These are phyloP conservation scores for Odontamblyopus lacepedii DNA, from an alignment of 2,797 vertebrate genomes.

Conservation along the genomic window DNA sequence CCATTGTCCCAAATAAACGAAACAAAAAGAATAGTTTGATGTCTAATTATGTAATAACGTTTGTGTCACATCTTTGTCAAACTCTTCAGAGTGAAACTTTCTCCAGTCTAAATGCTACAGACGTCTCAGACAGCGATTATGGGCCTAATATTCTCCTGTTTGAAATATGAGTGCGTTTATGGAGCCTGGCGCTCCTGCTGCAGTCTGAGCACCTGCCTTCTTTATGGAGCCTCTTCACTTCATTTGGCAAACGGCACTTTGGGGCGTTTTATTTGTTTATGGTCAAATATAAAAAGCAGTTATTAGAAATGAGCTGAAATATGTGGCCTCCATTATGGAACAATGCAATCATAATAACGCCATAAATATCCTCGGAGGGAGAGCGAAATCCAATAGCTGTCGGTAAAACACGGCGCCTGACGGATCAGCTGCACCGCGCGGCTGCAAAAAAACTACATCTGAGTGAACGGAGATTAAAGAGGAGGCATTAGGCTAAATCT, in stretches of 20 bases:
- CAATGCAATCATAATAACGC: constrained; percentile 44
- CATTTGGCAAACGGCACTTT: constrained; percentile 57
- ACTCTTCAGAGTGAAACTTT: not conserved
- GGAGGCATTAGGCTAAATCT: too few species aligned
- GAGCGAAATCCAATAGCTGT: constrained; percentile 60
- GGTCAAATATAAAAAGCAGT: constrained; percentile 46
- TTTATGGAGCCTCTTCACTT: constrained; percentile 52
- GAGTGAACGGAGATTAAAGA: too few species aligned
- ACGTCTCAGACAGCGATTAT: not conserved
- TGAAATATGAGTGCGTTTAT: constrained; percentile 47
- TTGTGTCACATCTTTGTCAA: not conserved
- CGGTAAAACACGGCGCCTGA: constrained; percentile 60
- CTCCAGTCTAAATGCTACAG: not conserved
- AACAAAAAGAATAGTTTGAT: too few species aligned
- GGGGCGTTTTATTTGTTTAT: constrained; percentile 59
- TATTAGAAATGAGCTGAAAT: constrained; percentile 46
- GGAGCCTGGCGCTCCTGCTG: constrained; percentile 36
- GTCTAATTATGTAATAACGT: not conserved
- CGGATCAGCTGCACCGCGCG: constrained; percentile 55
- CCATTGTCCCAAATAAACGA: too few species aligned
- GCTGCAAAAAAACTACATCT: not conserved
- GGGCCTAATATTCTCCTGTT: constrained; percentile 13
- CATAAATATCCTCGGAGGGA: constrained; percentile 40
- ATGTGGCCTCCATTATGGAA: constrained; percentile 30
- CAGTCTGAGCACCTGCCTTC: constrained; percentile 30